These are phyloP conservation scores for Drosophila prolongata DNA, from an alignment of 2,888 invertebrate species.

Conservation along the genomic window DNA sequence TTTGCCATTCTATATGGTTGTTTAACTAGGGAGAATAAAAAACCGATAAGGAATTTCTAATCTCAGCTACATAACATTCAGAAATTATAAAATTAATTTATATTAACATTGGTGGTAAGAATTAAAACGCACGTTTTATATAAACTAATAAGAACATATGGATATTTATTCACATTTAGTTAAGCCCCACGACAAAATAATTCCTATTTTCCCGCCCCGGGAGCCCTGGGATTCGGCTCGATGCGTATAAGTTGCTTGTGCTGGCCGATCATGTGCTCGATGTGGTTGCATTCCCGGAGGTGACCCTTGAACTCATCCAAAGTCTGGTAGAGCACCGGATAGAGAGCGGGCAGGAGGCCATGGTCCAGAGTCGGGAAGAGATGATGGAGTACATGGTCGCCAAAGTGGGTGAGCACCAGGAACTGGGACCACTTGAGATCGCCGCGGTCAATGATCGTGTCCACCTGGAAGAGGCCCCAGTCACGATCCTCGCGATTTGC, in stretches of 20 bases:
- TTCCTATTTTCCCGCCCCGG: slow-evolving; percentile 59
- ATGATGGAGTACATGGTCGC: slow-evolving; percentile 92
- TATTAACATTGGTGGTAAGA: no score
- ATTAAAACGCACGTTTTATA: not conserved
- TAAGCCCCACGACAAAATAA: not conserved
- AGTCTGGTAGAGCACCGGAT: slow-evolving; percentile 85
- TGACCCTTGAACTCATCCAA: slow-evolving; percentile 83
- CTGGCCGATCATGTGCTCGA: slow-evolving; percentile 88
- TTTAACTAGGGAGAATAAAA: no score
- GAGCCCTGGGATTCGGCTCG: slow-evolving; percentile 83
- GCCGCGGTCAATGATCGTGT: slow-evolving; percentile 89
- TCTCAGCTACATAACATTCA: no score
- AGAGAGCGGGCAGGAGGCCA: slow-evolving; percentile 88
- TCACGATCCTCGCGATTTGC: slow-evolving; percentile 86
- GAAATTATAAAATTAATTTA: no score
- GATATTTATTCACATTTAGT: slow-evolving; percentile 1
- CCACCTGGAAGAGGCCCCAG: slow-evolving; percentile 92
- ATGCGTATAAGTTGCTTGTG: slow-evolving; percentile 87
- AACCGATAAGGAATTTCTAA: no score
- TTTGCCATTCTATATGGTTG: no score
- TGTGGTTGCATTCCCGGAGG: slow-evolving; percentile 85
- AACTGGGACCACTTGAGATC: slow-evolving; percentile 89
- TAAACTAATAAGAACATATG: not conserved
- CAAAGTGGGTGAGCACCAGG: slow-evolving; percentile 89
- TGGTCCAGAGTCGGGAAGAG: slow-evolving; percentile 93